Evolutionary conservation across 2,888 invertebrate genomes (phyloP).

Genomic region (Andrena flavipes): DNA sequence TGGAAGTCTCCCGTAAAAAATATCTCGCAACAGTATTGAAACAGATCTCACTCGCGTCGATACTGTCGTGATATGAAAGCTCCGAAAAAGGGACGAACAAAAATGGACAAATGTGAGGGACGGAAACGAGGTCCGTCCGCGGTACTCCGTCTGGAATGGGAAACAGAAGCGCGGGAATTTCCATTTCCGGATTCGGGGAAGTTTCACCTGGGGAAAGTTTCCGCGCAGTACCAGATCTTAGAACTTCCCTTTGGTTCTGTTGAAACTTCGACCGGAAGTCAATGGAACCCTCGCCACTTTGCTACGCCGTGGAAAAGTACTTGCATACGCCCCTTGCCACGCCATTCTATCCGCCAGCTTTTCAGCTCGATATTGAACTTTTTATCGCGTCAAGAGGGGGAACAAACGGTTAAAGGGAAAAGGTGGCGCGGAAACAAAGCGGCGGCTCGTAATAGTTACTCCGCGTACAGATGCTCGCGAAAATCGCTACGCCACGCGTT

Average conservation of each 20-base stretch:
- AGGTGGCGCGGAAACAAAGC: slow-evolving; percentile 48
- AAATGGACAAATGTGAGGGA: neutral
- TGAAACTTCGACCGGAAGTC: slow-evolving; percentile 59
- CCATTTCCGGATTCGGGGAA: slow-evolving; percentile 51
- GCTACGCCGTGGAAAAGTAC: slow-evolving; percentile 49
- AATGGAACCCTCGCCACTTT: slow-evolving; percentile 57
- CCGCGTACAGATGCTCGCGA: neutral
- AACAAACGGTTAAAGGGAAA: slow-evolving; percentile 39
- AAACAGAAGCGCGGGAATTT: slow-evolving; percentile 52
- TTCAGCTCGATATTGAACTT: slow-evolving; percentile 71
- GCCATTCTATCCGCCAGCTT: slow-evolving; percentile 28
- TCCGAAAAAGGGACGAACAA: neutral
- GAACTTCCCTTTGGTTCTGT: slow-evolving; percentile 40
- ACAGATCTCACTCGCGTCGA: neutral
- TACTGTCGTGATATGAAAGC: neutral
- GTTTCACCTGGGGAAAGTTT: slow-evolving; percentile 55
- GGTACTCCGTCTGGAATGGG: neutral
- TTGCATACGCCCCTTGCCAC: slow-evolving; percentile 33
- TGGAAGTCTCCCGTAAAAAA: neutral
- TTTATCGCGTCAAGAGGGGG: slow-evolving; percentile 54
- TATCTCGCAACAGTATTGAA: neutral
- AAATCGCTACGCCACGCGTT: slow-evolving; percentile 8
- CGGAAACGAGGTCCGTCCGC: slow-evolving; percentile 1
- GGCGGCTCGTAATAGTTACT: slow-evolving; percentile 24
- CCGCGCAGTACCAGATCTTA: slow-evolving; percentile 39